Percentiles rank a stretch among this genome's conserved stretches.
These are phyloP conservation scores for Adelosebastes latens DNA, from an alignment of 2,797 vertebrate genomes.

Conservation along the genomic window DNA sequence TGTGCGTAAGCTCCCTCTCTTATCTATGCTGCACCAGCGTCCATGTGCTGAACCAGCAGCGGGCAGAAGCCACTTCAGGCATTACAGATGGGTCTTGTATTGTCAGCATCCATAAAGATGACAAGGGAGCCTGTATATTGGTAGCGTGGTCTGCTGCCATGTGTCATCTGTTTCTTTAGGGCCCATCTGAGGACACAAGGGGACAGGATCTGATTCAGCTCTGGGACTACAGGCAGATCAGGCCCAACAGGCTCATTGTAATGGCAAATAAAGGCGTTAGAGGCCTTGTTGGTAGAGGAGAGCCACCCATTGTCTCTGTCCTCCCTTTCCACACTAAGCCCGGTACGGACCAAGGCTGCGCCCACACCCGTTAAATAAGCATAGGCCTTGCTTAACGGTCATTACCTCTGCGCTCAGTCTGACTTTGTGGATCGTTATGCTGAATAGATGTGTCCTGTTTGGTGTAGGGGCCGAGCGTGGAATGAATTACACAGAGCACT, in stretches of 20 bases:
- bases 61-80: slow-evolving; percentile 51
- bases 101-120: slow-evolving; percentile 72
- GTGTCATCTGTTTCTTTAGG: slow-evolving; percentile 79
- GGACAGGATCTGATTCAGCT: slow-evolving; percentile 79
- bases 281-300: slow-evolving; percentile 61
- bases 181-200: slow-evolving; percentile 56
- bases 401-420: slow-evolving; percentile 37
- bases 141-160: slow-evolving; percentile 47
- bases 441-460: slow-evolving; percentile 53
- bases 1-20: slow-evolving; percentile 22
- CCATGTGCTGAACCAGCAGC: slow-evolving; percentile 65
- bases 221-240: slow-evolving; percentile 42
- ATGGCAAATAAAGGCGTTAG: slow-evolving; percentile 63
- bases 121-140: slow-evolving; percentile 41
- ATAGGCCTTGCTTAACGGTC: slow-evolving; percentile 57
- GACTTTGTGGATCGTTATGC: slow-evolving; percentile 45
- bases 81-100: slow-evolving; percentile 58
- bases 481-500: slow-evolving; percentile 44
- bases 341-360: slow-evolving; percentile 27
- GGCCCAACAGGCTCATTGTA: slow-evolving; percentile 57
- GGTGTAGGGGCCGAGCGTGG: slow-evolving; percentile 32
- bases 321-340: slow-evolving; percentile 35
- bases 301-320: slow-evolving; percentile 49
- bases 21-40: slow-evolving; percentile 41
- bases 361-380: slow-evolving; percentile 58